A percentile compares a stretch with the other conserved stretches of the same genome.
These are phyloP conservation scores for Natrix natrix DNA, from an alignment of 2,797 vertebrate species.

Conservation along the genomic window DNA sequence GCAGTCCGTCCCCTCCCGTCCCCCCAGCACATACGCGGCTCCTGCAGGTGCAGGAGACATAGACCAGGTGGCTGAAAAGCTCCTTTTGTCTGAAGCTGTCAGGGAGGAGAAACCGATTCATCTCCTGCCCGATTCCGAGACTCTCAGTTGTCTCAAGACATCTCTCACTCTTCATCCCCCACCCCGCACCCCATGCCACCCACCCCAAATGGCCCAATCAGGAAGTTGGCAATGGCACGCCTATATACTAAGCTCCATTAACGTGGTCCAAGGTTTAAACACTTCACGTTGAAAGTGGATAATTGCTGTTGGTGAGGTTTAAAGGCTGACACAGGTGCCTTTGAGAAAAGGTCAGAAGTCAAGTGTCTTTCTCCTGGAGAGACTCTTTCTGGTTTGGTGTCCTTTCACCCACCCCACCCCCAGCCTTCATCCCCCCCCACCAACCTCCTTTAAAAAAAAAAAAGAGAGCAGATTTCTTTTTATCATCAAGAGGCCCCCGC, in stretches of 20 bases:
- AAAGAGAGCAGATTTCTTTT: constrained; percentile 78
- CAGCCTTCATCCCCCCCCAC: too few relatives aligned
- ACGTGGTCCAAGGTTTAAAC: constrained; percentile 81
- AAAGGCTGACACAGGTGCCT: constrained; percentile 87
- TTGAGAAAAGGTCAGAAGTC: constrained; percentile 90
- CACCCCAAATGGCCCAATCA: constrained; percentile 61
- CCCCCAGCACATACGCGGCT: constrained; percentile 48
- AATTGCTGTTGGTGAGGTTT: constrained; percentile 88
- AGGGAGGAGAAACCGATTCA: constrained; percentile 85
- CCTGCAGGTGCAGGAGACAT: constrained; percentile 91
- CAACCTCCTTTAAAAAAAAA: constrained; percentile 46
- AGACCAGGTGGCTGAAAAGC: constrained; percentile 88
- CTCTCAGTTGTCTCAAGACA: constrained; percentile 78
- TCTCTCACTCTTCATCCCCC: constrained; percentile 35
- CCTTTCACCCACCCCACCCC: too few relatives aligned
- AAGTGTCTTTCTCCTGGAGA: constrained; percentile 82
- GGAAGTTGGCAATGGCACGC: constrained; percentile 81
- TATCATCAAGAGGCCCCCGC: constrained; percentile 66
- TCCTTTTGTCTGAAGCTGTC: constrained; percentile 92
- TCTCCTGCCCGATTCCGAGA: constrained; percentile 79
- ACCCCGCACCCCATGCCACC: neutral
- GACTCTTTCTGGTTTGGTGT: constrained; percentile 36
- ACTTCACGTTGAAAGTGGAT: constrained; percentile 89
- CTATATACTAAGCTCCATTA: constrained; percentile 81
- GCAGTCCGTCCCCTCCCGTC: too few relatives aligned